Percentiles rank a stretch among this genome's conserved stretches.
phyloP scores from a whole-genome alignment of 1,140 invertebrate species.

The Orussus abietinus region DNA sequence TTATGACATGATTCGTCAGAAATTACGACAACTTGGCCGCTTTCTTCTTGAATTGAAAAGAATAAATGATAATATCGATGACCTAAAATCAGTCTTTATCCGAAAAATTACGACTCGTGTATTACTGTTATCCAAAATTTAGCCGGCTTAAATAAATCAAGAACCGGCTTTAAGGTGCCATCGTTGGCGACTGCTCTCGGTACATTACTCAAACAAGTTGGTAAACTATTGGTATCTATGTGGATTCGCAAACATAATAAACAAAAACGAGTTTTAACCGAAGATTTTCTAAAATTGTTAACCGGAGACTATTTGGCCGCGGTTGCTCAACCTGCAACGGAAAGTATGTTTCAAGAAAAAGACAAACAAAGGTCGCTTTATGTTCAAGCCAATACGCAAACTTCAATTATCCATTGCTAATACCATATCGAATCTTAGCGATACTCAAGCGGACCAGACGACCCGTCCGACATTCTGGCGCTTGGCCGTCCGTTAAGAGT shows the following conservation, averaged over 20 bases:
- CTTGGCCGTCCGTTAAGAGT: too few species aligned
- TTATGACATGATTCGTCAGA: constrained; percentile 16
- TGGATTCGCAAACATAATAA: background rate
- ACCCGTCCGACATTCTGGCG: too few species aligned
- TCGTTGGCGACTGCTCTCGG: background rate
- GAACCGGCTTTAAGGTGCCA: background rate
- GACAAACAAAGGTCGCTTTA: background rate
- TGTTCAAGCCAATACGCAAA: too few species aligned
- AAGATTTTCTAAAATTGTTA: background rate
- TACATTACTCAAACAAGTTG: constrained; percentile 1
- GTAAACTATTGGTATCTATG: background rate
- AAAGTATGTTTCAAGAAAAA: background rate
- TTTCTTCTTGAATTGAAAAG: constrained; percentile 39
- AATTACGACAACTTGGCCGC: constrained; percentile 15
- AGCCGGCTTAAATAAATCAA: background rate
- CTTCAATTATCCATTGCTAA: too few species aligned
- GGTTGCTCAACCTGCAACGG: background rate
- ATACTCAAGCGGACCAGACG: too few species aligned
- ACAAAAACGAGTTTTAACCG: background rate
- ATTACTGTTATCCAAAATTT: constrained; percentile 9
- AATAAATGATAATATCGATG: constrained; percentile 12
- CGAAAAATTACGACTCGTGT: constrained; percentile 15
- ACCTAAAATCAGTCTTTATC: constrained; percentile 17
- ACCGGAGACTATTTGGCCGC: background rate
- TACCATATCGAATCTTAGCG: too few species aligned